Evolutionary conservation across 2,113 vertebrate species (phyloP).

Genomic region (Cariama cristata): DNA sequence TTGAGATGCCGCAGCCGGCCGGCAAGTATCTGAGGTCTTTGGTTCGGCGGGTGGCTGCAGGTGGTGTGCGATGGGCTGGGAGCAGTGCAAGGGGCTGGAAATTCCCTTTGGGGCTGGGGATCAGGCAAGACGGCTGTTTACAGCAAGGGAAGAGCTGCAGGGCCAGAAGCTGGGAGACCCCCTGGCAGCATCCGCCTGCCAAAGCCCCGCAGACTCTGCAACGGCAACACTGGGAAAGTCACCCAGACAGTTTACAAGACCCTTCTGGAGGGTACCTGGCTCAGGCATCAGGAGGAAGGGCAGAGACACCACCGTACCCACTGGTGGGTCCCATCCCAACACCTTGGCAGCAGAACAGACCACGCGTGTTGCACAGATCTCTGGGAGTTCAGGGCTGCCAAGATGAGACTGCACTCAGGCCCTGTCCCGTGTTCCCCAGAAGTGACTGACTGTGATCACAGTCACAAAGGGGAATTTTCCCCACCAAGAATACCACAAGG

Average conservation of each 20-base stretch:
- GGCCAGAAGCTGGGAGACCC: background rate
- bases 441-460: background rate
- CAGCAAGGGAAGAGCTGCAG: background rate
- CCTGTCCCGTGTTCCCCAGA: background rate
- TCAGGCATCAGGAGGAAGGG: background rate
- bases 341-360: background rate
- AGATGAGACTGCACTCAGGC: background rate
- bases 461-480: background rate
- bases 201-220: background rate
- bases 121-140: background rate
- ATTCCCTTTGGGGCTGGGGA: background rate
- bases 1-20: accelerated
- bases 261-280: accelerated
- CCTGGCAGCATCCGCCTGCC: background rate
- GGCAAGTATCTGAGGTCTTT: background rate
- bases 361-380: accelerated
- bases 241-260: background rate
- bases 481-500: accelerated
- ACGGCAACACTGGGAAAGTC: background rate
- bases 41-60: background rate
- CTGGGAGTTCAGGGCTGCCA: background rate
- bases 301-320: accelerated
- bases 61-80: background rate
- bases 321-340: accelerated
- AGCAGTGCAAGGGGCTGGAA: background rate